Evolutionary conservation across 2,888 invertebrate genomes (phyloP).

Genomic region (Antheraea assamensis): DNA sequence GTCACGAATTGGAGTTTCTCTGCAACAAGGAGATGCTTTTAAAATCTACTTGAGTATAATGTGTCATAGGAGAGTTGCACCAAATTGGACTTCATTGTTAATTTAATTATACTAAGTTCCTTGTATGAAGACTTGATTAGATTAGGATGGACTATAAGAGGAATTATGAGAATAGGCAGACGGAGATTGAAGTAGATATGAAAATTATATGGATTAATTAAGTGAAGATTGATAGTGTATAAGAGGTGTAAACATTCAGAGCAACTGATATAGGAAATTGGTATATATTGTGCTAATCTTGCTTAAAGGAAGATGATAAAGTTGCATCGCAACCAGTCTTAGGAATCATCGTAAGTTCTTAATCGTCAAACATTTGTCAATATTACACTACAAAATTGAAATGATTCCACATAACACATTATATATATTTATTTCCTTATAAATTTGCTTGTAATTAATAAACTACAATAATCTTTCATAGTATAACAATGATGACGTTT

Average conservation of each 20-base stretch:
- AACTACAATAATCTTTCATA: not conserved
- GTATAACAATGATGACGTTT: not conserved
- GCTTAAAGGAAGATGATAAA: not conserved
- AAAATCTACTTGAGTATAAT: not conserved
- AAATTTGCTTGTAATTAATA: not conserved
- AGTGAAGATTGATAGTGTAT: too few species aligned
- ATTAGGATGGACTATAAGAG: too few species aligned
- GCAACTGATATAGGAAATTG: too few species aligned
- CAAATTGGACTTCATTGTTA: not conserved
- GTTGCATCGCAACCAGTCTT: not conserved
- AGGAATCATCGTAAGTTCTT: not conserved
- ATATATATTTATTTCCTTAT: not conserved
- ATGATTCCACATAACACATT: too few species aligned
- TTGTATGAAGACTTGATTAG: too few species aligned
- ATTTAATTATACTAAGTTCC: not conserved
- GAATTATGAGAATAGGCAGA: too few species aligned
- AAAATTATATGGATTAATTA: too few species aligned
- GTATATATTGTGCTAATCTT: too few species aligned
- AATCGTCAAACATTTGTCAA: not conserved
- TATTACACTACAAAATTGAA: too few species aligned
- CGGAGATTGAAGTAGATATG: too few species aligned
- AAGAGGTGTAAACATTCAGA: too few species aligned
- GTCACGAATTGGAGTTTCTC: slow-evolving; percentile 35
- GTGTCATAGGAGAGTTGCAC: not conserved
- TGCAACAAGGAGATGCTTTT: slow-evolving; percentile 19